Conservation (phyloP, 2,113 vertebrate species). For the Lophius piscatorius region DNA sequence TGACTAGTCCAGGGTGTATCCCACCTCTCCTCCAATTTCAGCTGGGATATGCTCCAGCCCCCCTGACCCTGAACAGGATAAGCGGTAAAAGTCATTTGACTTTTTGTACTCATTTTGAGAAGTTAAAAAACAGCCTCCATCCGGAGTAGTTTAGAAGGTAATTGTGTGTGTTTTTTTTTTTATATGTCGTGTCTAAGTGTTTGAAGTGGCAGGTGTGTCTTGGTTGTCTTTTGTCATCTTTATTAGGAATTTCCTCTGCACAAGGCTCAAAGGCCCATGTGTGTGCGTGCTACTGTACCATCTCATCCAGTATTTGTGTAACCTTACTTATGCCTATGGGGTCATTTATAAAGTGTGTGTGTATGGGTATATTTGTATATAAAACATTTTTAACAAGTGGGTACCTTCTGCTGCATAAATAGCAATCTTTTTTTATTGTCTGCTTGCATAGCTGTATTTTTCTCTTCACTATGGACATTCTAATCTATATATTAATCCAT, state of each 20-base stretch:
- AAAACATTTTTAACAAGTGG: not conserved
- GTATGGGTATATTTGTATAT: slow-evolving; percentile 8
- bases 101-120: slow-evolving; percentile 28
- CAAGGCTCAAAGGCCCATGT: slow-evolving; percentile 21
- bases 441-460: no score
- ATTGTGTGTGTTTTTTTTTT: slow-evolving; percentile 21
- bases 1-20: no score
- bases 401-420: not conserved
- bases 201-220: slow-evolving; percentile 80
- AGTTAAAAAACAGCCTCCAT: slow-evolving; percentile 46
- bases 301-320: slow-evolving; percentile 26
- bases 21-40: no score
- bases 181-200: slow-evolving; percentile 11
- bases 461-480: no score
- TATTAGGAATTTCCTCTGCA: slow-evolving; percentile 70
- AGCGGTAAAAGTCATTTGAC: slow-evolving; percentile 22
- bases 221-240: slow-evolving; percentile 66
- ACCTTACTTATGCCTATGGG: slow-evolving; percentile 36
- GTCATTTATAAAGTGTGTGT: slow-evolving; percentile 22
- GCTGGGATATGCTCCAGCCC: no score
- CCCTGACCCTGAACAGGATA: no score
- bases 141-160: slow-evolving; percentile 61
- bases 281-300: slow-evolving; percentile 32
- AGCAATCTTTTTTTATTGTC: not conserved
- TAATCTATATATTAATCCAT: no score